phyloP scores from a whole-genome alignment of 53 echinoderm and acorn worm species.

The Zoroaster sp. region DNA sequence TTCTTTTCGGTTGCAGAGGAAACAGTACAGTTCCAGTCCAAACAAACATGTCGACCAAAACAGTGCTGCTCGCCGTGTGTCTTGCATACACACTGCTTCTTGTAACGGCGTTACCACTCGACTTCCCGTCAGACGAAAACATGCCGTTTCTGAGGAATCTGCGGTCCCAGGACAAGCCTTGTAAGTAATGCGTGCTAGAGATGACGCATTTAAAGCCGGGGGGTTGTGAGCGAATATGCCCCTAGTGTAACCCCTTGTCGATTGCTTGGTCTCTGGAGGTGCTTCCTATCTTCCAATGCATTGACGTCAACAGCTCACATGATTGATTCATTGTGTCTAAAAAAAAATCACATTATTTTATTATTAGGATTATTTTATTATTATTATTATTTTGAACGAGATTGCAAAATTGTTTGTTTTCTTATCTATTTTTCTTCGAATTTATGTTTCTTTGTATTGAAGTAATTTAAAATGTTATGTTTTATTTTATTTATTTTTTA shows the following conservation, averaged over 20 bases:
- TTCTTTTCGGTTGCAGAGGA: not conserved
- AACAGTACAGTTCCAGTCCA: not conserved
- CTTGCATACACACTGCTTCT: conserved; percentile 22
- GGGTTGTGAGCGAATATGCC: not conserved
- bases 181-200: not conserved
- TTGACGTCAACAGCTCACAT: too few species aligned
- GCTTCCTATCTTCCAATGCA: too few species aligned
- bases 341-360: too few species aligned
- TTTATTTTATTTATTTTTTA: too few species aligned
- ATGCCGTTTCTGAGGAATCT: conserved; percentile 20
- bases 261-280: not conserved
- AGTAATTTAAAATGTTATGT: too few species aligned
- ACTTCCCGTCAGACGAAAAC: conserved; percentile 19
- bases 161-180: not conserved
- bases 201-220: not conserved
- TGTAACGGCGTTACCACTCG: conserved; percentile 10
- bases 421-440: too few species aligned
- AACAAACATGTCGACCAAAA: conserved; percentile 48
- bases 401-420: too few species aligned
- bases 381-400: too few species aligned
- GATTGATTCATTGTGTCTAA: too few species aligned
- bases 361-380: too few species aligned
- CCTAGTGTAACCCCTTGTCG: not conserved
- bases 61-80: conserved; percentile 19
- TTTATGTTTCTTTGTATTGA: too few species aligned